phyloP scores from a whole-genome alignment of 1,140 invertebrate species.

The Drosophila nebulosa region DNA sequence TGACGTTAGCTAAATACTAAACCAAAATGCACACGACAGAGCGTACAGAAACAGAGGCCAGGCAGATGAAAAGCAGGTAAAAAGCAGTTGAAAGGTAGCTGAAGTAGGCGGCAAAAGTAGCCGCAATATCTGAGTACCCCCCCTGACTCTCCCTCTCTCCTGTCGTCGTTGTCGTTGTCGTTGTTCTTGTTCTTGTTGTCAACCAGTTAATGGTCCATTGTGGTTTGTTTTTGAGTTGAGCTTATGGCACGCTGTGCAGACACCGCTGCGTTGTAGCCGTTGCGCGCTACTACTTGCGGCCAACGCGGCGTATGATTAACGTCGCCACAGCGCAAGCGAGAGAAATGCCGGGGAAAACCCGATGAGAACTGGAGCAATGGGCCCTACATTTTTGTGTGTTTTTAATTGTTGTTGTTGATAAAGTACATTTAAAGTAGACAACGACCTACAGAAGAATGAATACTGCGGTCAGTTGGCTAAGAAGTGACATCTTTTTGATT shows the following conservation, averaged over 20 bases:
- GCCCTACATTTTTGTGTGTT: conserved; percentile 1
- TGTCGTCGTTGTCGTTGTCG: conserved; percentile 30
- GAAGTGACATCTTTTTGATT: conserved; percentile 3
- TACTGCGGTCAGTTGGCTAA: background rate
- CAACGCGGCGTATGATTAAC: conserved; percentile 58
- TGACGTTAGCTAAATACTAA: conserved; percentile 41
- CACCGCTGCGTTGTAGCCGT: conserved; percentile 14
- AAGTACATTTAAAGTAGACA: conserved; percentile 3
- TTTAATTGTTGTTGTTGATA: conserved; percentile 16
- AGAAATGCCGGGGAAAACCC: background rate
- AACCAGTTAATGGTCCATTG: conserved; percentile 62
- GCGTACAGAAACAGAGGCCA: conserved; percentile 21
- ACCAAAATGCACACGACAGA: conserved; percentile 14
- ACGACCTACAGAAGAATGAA: background rate
- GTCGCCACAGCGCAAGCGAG: conserved; percentile 5
- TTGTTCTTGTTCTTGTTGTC: conserved; percentile 45
- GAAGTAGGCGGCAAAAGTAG: background rate
- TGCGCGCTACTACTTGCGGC: conserved; percentile 46
- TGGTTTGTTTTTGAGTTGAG: conserved; percentile 47
- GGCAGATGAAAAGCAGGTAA: background rate
- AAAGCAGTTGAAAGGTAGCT: background rate
- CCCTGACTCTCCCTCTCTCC: background rate
- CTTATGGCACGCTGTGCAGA: conserved; percentile 36
- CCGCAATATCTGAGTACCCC: background rate
- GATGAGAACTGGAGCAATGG: background rate